Evolutionary conservation across 2,888 invertebrate genomes (phyloP), one percentile per base, ranked within the genome.

Genomic region (Mycogona germanica): DNA sequence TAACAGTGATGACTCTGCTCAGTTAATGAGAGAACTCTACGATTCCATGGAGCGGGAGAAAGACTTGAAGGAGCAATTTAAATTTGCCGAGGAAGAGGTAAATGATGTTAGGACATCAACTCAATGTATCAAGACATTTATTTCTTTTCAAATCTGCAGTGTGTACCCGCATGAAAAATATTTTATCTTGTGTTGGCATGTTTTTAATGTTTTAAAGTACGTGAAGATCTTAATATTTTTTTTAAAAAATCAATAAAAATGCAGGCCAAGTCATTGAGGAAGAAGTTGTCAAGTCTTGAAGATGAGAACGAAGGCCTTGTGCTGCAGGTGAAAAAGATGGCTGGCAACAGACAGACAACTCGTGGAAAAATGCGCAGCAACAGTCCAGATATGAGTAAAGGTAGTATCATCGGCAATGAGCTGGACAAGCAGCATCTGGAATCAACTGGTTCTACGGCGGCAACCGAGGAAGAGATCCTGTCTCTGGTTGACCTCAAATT

Each of bases 271-370:
- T 84, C 81, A 74, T 78, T 86, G 71, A 79, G 88, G 73, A 87
- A 85, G 77, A 88, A 87, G 76, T 80, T 89, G 68, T 81, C 85
- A 68, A 82, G 92, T 67, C 80, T 93, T 70, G 95, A 96, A 75
- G 91, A 92, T 72, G 95, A 96, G 78, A 95, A 95, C 77, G 95
- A 96, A 73, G 87, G 87, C 64, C 78, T 93, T 73, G 82, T 87
- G 73, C 79, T 87, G 76, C 93, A 93, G 79, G 80, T 95, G 75
- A 87, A 91, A 79, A 92, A 92, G 81, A 84, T 93, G 83, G 87
- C 89, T 75, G 80, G 82, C 72, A 81, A 83, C 74, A 80, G 83
- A 75, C 40, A 52, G 79, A 80, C 80, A 80, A 63, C 65, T 60
- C 51, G 50, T n/a, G 26, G 32, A 5, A 46, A 51, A 41, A 60